These are phyloP conservation scores for Scomberomorus guttatus DNA, from an alignment of 2,797 vertebrate genomes.

Conservation along the genomic window DNA sequence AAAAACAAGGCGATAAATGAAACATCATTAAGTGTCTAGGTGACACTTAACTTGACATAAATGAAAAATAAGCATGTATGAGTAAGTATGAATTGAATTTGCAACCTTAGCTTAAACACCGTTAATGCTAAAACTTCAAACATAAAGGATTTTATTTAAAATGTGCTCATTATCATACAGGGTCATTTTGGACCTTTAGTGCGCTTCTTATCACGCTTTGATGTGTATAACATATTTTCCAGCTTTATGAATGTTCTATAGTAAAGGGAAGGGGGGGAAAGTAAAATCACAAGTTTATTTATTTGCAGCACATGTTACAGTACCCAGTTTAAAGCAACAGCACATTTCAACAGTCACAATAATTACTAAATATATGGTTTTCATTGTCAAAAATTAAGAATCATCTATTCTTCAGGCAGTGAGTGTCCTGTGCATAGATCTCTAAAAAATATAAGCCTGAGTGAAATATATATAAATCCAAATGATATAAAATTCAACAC, in stretches of 20 bases:
- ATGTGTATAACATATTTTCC: background rate
- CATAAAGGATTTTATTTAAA: conserved; percentile 44
- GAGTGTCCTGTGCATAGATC: conserved; percentile 35
- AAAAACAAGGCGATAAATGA: conserved; percentile 12
- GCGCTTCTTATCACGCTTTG: conserved; percentile 8
- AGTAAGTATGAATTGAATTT: background rate
- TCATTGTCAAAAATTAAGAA: conserved; percentile 27
- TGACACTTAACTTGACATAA: background rate
- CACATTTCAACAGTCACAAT: conserved; percentile 35
- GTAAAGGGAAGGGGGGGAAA: background rate
- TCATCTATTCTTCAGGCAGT: conserved; percentile 10
- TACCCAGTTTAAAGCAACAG: conserved; percentile 28
- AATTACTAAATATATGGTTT: conserved; percentile 15
- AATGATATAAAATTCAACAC: conserved; percentile 38
- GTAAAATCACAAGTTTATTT: conserved; percentile 5
- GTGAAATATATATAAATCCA: conserved; percentile 30
- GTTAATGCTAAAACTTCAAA: conserved; percentile 23
- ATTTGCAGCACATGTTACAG: conserved; percentile 15
- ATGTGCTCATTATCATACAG: conserved; percentile 30
- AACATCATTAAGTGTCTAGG: background rate
- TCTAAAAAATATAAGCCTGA: conserved; percentile 35
- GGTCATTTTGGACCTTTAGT: conserved; percentile 6
- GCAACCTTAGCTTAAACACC: conserved; percentile 10
- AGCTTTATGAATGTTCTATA: background rate
- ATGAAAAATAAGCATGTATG: background rate